These are phyloP conservation scores for Ashinkailepas kermadecensis DNA, from an alignment of 2,888 invertebrate species.

Conservation along the genomic window DNA sequence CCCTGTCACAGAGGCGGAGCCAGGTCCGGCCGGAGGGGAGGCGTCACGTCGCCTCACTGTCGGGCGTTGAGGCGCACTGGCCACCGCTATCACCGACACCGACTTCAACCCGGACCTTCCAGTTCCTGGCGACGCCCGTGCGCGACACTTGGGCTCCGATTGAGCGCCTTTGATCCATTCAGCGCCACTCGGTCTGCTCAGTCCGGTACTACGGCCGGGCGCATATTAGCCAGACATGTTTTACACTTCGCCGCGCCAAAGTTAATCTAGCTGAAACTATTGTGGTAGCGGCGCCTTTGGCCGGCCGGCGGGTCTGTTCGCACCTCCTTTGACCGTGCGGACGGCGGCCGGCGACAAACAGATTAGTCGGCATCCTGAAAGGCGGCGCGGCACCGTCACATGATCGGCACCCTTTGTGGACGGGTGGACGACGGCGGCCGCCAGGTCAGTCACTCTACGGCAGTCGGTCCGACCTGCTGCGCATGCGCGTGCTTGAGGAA, in stretches of 20 bases:
- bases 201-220: not conserved
- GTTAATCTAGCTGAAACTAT: slow-evolving; percentile 22
- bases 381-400: not conserved
- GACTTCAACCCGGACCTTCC: too few relatives aligned
- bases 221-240: slow-evolving; percentile 20
- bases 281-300: slow-evolving; percentile 1
- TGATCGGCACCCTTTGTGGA: not conserved
- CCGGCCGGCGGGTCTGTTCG: not conserved
- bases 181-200: slow-evolving; percentile 18
- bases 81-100: too few relatives aligned
- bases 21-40: not conserved
- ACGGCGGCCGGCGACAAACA: slow-evolving; percentile 8
- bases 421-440: not conserved
- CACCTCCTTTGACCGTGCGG: slow-evolving; percentile 10
- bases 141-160: not conserved
- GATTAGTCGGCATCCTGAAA: not conserved
- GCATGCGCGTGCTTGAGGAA: too few relatives aligned
- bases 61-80: too few relatives aligned
- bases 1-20: not conserved
- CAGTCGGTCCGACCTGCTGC: too few relatives aligned
- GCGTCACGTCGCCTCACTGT: too few relatives aligned
- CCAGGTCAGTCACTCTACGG: not conserved
- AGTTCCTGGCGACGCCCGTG: not conserved
- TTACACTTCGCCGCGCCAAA: slow-evolving; percentile 11
- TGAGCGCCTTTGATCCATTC: slow-evolving; percentile 13